Evolutionary conservation across 2,113 vertebrate species (phyloP).

Genomic region (Lontra canadensis): DNA sequence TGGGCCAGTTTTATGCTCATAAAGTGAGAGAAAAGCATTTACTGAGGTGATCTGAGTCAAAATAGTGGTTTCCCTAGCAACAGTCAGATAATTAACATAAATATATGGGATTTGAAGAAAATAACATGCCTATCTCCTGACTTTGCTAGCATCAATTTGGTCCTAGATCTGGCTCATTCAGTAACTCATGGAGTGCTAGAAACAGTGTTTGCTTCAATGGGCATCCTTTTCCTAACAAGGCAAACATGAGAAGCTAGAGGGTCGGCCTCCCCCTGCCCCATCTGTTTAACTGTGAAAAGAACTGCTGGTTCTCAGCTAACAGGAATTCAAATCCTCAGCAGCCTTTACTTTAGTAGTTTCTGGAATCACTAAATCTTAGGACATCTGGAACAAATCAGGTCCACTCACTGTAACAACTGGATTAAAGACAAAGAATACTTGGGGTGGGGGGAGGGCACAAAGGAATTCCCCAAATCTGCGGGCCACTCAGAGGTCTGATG

Average conservation of each 20-base stretch:
- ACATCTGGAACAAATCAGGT: conserved; percentile 83
- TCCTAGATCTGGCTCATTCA: background rate
- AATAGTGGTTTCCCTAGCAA: background rate
- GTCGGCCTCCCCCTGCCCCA: background rate
- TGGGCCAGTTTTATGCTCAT: background rate
- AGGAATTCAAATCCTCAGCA: conserved; percentile 66
- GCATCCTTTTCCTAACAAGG: background rate
- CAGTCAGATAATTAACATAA: background rate
- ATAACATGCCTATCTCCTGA: background rate
- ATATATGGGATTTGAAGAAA: background rate
- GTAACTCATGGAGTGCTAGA: background rate
- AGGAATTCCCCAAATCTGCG: conserved; percentile 54
- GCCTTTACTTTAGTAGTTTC: conserved; percentile 69
- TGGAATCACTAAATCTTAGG: conserved; percentile 64
- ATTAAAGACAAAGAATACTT: conserved; percentile 70
- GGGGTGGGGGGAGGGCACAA: background rate
- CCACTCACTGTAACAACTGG: conserved; percentile 69
- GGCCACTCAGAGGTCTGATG: background rate
- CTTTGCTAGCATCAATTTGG: background rate
- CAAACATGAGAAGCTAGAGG: background rate
- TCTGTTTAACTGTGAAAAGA: conserved; percentile 48
- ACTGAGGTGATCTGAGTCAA: background rate
- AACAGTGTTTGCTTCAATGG: background rate
- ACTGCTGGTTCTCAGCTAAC: conserved; percentile 30
- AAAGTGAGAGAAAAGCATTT: background rate